Evolutionary conservation across 2,113 vertebrate species (phyloP), one percentile per base, ranked within the genome.

Genomic region (Anolis sagrei): DNA sequence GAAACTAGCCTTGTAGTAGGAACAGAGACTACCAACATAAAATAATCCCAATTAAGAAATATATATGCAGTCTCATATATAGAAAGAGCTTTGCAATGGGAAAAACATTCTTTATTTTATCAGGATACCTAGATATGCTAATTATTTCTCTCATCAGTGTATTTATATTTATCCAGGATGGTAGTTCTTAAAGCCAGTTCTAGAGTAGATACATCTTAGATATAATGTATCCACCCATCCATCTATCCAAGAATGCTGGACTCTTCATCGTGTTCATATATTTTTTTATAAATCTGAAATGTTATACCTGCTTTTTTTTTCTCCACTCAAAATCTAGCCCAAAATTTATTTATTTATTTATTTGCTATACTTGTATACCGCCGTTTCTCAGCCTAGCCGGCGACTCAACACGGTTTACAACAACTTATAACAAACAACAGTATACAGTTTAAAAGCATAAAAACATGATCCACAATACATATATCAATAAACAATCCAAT

Each of bases 51-150:
- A 76, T n/a, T 27, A n/a, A 9, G 8, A 10, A 36, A 64, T 29
- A 7, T 27, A 66, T 29, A 66, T 44, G 27, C 34, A n/a, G n/a
- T 27, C 34, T 39, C 34, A 79, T 13, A 11, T 11, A 34, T 51
- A 29, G 66, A 29, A n/a, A 32, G 16, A 2, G 8, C 8, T 23
- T 44, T 44, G 7, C 34, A 51, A 0, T 1, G 1, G 0, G 18
- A 48, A n/a, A 86, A 7, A 29, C 75, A 49, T 82, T 51, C 5
- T 75, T 4, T 8, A 69, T 62, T 73, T 25, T 7, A 13, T 51
- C 19, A 81, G 11, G 61, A 61, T 83, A 32, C 54, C 66, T 70
- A 34, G 27, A 83, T 29, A 80, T 18, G 14, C 76, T 36, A 34
- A 76, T 2, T 76, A 23, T 74, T 83, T 77, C 69, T 78, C 77